A percentile compares a stretch with the other conserved stretches of the same genome.
These are phyloP conservation scores for Aurelia sp. DNA, from an alignment of 30 jellyfish, hydroid and myxozoan genomes.

Conservation along the genomic window DNA sequence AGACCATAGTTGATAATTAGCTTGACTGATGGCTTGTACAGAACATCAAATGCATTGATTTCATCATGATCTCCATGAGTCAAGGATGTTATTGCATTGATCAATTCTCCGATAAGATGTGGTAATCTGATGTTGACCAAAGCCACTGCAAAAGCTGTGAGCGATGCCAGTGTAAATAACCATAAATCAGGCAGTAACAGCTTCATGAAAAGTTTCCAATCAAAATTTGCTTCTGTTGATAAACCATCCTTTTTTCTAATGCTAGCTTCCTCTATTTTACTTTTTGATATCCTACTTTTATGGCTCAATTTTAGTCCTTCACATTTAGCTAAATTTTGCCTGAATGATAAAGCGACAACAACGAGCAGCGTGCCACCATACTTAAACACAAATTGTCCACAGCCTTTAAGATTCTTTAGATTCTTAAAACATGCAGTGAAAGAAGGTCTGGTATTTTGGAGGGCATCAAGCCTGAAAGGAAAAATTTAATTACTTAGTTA, in stretches of 20 bases:
- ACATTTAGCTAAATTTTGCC: constrained; percentile 59
- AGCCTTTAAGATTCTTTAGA: not conserved
- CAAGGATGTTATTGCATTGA: constrained; percentile 78
- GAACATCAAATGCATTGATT: constrained; percentile 42
- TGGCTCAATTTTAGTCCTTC: constrained; percentile 84
- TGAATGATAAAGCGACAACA: constrained; percentile 2
- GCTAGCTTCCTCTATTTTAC: not conserved
- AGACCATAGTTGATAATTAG: constrained; percentile 67
- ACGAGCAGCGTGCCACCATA: constrained; percentile 25
- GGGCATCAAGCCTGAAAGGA: too few species aligned
- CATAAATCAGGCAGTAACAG: constrained; percentile 82
- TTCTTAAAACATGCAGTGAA: not conserved
- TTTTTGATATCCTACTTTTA: constrained; percentile 49
- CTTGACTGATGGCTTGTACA: constrained; percentile 79
- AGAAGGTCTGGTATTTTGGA: too few species aligned
- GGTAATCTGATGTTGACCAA: constrained; percentile 86
- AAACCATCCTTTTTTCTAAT: not conserved
- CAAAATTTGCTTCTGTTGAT: constrained; percentile 43
- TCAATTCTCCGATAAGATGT: constrained; percentile 86
- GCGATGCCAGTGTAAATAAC: constrained; percentile 78
- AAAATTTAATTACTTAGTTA: too few species aligned
- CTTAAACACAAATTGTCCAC: not conserved
- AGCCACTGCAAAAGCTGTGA: constrained; percentile 96
- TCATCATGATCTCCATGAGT: constrained; percentile 18
- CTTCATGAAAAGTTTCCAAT: constrained; percentile 75